phyloP scores from a whole-genome alignment of 2,888 invertebrate genomes.

The Herminia tarsipennalis region DNA sequence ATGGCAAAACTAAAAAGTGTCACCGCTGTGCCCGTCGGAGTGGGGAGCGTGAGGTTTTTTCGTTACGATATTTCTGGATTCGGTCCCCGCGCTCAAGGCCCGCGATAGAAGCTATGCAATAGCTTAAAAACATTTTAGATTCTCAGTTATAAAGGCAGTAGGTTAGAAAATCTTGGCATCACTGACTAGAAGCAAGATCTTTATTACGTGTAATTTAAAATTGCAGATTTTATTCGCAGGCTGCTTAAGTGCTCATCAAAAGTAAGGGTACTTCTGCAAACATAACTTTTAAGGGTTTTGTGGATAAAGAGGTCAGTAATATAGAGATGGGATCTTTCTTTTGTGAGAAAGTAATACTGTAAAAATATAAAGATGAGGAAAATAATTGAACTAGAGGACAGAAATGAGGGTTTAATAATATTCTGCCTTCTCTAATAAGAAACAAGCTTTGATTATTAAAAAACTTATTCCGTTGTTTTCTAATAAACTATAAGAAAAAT shows the following conservation, averaged over 20 bases:
- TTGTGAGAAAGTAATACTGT: neutral
- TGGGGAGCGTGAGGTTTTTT: neutral
- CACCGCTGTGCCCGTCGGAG: no score
- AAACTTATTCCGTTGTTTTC: no score
- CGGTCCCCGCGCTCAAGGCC: no score
- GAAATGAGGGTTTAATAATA: no score
- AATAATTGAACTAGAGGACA: no score
- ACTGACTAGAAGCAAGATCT: conserved; percentile 1
- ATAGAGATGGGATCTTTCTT: neutral
- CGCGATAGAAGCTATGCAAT: no score
- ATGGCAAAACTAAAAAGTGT: no score
- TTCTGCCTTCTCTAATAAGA: no score
- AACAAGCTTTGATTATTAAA: no score
- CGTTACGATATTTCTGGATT: no score
- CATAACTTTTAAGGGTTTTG: conserved; percentile 8
- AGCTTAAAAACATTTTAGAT: conserved; percentile 8
- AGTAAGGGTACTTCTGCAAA: conserved; percentile 1
- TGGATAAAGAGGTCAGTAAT: conserved; percentile 1
- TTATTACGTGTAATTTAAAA: conserved; percentile 19
- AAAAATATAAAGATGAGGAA: no score
- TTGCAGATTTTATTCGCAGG: conserved; percentile 15
- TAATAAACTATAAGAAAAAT: no score
- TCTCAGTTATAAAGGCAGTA: conserved; percentile 18
- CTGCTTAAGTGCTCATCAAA: conserved; percentile 21
- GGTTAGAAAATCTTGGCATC: conserved; percentile 4